A percentile compares a stretch with the other conserved stretches of the same genome.
phyloP scores from a whole-genome alignment of 2,113 vertebrate species.

The Actenoides lindsayi region DNA sequence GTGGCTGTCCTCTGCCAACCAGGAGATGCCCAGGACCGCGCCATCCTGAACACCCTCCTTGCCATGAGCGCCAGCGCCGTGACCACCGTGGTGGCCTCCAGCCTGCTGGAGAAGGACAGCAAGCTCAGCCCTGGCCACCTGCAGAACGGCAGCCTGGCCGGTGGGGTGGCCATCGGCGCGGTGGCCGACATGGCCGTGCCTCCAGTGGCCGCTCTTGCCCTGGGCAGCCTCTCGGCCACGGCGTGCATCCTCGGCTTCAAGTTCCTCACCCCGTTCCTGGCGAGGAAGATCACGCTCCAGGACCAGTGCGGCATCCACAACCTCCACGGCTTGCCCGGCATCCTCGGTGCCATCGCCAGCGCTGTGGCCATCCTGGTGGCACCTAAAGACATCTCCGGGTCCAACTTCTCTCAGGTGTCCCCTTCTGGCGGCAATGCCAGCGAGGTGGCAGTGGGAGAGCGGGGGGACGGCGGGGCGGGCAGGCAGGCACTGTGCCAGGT shows the following conservation, averaged over 20 bases:
- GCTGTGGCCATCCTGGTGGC: constrained; percentile 71
- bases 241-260: constrained; percentile 82
- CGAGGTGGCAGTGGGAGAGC: background rate
- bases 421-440: constrained; percentile 44
- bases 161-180: constrained; percentile 79
- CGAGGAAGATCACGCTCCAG: constrained; percentile 63
- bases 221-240: constrained; percentile 79
- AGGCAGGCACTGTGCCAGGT: constrained; percentile 80
- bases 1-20: constrained; percentile 76
- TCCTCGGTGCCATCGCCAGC: constrained; percentile 78
- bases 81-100: constrained; percentile 76
- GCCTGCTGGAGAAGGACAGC: constrained; percentile 75
- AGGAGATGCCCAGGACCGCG: constrained; percentile 76
- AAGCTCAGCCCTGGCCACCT: constrained; percentile 80
- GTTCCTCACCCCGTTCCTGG: constrained; percentile 79
- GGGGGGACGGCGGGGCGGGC: background rate
- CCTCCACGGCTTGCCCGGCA: constrained; percentile 82
- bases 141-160: constrained; percentile 85
- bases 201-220: constrained; percentile 72
- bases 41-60: constrained; percentile 81
- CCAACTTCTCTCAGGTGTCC: constrained; percentile 72
- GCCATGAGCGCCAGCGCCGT: constrained; percentile 76
- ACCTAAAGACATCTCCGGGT: constrained; percentile 59
- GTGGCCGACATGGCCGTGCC: constrained; percentile 82
- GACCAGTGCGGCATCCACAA: constrained; percentile 89